Evolutionary conservation across 2,113 vertebrate genomes (phyloP), one percentile per base, ranked within the genome.

Genomic region (Petromus typicus): DNA sequence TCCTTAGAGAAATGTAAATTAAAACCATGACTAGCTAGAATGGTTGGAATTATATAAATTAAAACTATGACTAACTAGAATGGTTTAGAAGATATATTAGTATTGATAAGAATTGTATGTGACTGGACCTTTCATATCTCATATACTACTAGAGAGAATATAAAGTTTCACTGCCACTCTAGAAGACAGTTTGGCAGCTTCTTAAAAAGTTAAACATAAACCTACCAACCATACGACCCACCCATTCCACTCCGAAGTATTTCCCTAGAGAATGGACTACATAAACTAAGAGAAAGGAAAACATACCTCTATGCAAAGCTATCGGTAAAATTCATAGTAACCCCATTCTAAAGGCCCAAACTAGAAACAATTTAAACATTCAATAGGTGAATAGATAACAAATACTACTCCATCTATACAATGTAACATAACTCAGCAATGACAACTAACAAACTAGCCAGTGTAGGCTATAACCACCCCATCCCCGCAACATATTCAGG

Each of bases 171-270:
- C 18, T 64, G 54, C 4, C 2, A 34, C 82, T 89, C 5, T 86
- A n/a, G 30, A 88, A 85, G 71, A 76, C 43, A 81, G 45, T 48
- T 45, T 75, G 25, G 37, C 59, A 75, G 22, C 63, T 94, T 94
- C 76, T 87, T 84, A 18, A 61, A 90, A 95, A 73, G 76, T 43
- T 71, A 89, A 94, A 88, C 51, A 69, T 86, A 95, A 76, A 81
- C 43, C 82, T 94, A 88, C 54, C 84, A 95, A 84, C n/a, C 54
- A 69, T 25, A 80, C 56, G 73, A 94, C 32, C 40, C 20, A 89
- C 54, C 34, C 78, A 66, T 93, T 93, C 83, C 64, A 90, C 63
- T 75, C 56, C 20, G 66, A 92, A 54, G 69, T 64, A 43, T 89
- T 90, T 90, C 82, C 32, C 78, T 73, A 75, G 67, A 69, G 30